Evolutionary conservation across 2,113 vertebrate species (phyloP).

Genomic region (Fregata magnificens): DNA sequence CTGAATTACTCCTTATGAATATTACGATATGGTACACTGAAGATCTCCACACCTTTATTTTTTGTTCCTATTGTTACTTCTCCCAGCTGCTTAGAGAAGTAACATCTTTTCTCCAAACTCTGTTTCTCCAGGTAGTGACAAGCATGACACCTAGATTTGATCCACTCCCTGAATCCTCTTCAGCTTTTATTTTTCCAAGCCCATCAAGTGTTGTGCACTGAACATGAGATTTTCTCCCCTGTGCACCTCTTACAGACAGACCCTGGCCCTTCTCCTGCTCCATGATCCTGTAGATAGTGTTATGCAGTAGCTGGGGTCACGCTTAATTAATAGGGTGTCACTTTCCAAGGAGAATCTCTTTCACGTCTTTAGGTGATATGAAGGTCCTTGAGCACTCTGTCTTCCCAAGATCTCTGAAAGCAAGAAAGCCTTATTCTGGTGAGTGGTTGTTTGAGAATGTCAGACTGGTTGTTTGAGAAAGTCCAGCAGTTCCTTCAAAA

Average conservation of each 20-base stretch:
- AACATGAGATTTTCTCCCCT: background rate
- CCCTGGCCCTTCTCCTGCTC: background rate
- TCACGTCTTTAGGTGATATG: background rate
- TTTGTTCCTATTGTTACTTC: background rate
- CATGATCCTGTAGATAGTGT: background rate
- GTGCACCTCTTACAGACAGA: background rate
- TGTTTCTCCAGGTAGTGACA: background rate
- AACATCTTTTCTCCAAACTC: background rate
- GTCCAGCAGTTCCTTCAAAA: background rate
- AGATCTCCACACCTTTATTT: background rate
- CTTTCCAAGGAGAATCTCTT: background rate
- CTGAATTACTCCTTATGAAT: background rate
- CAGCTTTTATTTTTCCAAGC: background rate
- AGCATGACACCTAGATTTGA: background rate
- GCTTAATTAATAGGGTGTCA: background rate
- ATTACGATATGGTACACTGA: background rate
- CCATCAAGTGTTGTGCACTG: background rate
- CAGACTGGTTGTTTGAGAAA: background rate
- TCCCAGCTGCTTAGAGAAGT: background rate
- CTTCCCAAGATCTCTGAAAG: background rate
- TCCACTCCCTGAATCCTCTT: background rate
- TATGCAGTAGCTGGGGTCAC: background rate
- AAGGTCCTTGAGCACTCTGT: background rate
- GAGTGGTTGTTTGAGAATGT: background rate
- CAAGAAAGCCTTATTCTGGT: background rate